Evolutionary conservation across 2,888 invertebrate species (phyloP).

Genomic region (Callosobruchus maculatus): DNA sequence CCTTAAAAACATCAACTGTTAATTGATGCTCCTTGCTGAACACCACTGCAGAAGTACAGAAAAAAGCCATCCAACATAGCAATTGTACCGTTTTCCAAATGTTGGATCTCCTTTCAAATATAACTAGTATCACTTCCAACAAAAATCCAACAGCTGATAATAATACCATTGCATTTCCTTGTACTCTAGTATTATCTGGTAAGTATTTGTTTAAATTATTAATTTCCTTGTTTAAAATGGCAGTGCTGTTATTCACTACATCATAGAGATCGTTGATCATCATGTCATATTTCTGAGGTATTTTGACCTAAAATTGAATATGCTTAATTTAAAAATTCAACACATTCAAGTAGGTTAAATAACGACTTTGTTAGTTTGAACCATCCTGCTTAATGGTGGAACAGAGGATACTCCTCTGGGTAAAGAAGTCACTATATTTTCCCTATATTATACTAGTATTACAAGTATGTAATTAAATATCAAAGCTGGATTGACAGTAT

Average conservation of each 20-base stretch:
- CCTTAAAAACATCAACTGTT: conserved; percentile 4
- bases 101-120: conserved; percentile 15
- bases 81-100: conserved; percentile 27
- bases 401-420: too few relatives aligned
- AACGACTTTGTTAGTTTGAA: too few relatives aligned
- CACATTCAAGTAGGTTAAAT: too few relatives aligned
- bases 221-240: not conserved
- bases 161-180: conserved; percentile 13
- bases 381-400: too few relatives aligned
- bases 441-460: too few relatives aligned
- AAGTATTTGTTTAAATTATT: conserved; percentile 14
- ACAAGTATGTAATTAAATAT: too few relatives aligned
- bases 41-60: conserved; percentile 18
- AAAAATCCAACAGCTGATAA: conserved; percentile 25
- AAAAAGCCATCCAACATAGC: conserved; percentile 29
- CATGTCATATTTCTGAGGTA: not conserved
- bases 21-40: conserved; percentile 5
- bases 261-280: conserved; percentile 1
- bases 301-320: not conserved
- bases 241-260: not conserved
- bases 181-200: conserved; percentile 13
- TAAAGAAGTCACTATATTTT: too few relatives aligned
- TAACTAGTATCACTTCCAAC: conserved; percentile 24
- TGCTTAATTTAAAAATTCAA: too few relatives aligned
- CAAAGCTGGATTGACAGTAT: too few relatives aligned